Evolutionary conservation across 2,797 vertebrate genomes (phyloP).

Genomic region (Steatocranus sp.): DNA sequence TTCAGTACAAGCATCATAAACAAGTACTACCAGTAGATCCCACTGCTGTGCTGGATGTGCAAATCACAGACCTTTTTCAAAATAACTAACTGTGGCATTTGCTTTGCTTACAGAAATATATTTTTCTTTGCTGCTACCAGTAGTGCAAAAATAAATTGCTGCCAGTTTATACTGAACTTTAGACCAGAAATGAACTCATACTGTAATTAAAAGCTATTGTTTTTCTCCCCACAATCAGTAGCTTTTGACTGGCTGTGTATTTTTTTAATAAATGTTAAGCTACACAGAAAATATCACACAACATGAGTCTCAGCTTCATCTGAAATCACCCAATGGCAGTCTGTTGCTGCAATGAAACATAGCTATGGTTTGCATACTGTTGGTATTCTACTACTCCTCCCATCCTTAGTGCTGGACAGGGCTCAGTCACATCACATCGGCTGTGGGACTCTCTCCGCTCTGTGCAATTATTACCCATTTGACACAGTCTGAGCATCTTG

Average conservation of each 20-base stretch:
- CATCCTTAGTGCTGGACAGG: not conserved
- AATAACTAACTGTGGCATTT: not conserved
- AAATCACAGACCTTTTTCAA: not conserved
- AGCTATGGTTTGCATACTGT: not conserved
- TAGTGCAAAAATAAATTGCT: not conserved
- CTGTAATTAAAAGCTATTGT: not conserved
- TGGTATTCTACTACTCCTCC: not conserved
- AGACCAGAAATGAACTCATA: not conserved
- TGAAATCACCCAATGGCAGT: not conserved
- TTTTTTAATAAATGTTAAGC: not conserved
- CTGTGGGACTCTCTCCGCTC: slow-evolving; percentile 8
- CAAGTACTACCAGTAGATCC: not conserved
- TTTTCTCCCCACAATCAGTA: accelerated
- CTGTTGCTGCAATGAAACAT: not conserved
- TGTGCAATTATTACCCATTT: slow-evolving; percentile 42
- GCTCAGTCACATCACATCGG: slow-evolving; percentile 1
- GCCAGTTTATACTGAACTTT: not conserved
- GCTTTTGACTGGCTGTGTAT: not conserved
- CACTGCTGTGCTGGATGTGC: not conserved
- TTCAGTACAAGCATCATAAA: not conserved
- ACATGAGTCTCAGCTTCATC: not conserved
- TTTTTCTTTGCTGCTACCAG: not conserved
- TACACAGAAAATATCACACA: not conserved
- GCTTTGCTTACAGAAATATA: not conserved
- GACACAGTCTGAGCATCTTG: slow-evolving; percentile 27